These are phyloP conservation scores for Hystrix brachyura DNA, from an alignment of 2,113 vertebrate genomes.

Conservation along the genomic window DNA sequence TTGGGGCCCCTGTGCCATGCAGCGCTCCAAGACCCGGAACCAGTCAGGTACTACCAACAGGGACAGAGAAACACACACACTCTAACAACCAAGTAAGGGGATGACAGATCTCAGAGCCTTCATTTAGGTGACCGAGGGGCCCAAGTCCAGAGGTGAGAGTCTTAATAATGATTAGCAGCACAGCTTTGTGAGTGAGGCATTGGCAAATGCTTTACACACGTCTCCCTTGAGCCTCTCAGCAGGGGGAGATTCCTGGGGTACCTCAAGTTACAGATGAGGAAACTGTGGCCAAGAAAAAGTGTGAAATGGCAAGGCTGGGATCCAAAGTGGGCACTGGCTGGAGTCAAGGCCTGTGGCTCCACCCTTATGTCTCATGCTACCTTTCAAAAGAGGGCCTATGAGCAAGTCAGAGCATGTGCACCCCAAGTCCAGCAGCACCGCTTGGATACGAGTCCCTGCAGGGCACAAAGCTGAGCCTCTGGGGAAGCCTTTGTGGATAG, in stretches of 20 bases:
- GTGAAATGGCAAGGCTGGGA: neutral
- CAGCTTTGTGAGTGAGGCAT: accelerated
- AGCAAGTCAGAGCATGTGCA: neutral
- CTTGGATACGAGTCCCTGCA: neutral
- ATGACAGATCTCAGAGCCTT: neutral
- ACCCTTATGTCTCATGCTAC: neutral
- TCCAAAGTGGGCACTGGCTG: neutral
- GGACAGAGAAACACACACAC: neutral
- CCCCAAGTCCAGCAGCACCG: neutral
- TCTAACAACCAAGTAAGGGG: neutral
- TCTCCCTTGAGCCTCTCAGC: neutral
- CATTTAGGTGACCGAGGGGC: accelerated
- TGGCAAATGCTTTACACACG: accelerated
- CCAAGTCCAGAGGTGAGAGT: no score
- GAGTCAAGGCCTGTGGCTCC: neutral
- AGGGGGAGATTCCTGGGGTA: no score
- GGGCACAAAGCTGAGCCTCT: neutral
- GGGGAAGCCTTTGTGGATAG: neutral
- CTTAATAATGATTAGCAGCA: accelerated
- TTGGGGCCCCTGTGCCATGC: accelerated
- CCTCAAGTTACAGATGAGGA: neutral
- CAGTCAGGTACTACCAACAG: neutral
- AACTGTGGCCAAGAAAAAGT: neutral
- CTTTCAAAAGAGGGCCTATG: neutral
- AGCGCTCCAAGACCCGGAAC: neutral